phyloP scores from a whole-genome alignment of 2,797 vertebrate genomes.

The Cossypha caffra region DNA sequence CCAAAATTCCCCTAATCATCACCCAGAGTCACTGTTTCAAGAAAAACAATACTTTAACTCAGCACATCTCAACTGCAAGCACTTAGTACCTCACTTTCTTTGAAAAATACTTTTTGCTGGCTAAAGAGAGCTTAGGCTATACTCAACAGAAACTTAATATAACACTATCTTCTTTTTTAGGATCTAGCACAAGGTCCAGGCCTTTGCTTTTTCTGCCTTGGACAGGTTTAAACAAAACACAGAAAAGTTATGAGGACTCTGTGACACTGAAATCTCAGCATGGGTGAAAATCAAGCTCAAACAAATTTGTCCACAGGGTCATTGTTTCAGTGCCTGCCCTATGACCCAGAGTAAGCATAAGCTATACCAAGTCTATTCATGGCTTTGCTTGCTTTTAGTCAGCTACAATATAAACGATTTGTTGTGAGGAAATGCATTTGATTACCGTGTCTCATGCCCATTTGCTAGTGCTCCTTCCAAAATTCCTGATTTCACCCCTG shows the following conservation, averaged over 20 bases:
- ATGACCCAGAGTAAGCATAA: background rate
- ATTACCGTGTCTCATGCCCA: background rate
- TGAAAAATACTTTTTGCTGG: background rate
- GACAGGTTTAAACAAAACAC: background rate
- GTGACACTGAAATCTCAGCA: background rate
- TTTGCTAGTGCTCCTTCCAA: background rate
- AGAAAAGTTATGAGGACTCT: background rate
- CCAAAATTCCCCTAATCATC: background rate
- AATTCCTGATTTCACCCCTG: background rate
- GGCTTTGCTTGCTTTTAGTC: background rate
- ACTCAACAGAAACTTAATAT: fast-evolving
- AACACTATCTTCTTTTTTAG: background rate
- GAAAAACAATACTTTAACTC: background rate
- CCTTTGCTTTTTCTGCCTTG: background rate
- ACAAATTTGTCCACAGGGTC: background rate
- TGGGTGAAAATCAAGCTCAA: background rate
- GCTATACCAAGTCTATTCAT: background rate
- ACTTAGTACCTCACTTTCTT: background rate
- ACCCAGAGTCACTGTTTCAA: background rate
- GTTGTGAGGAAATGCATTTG: background rate
- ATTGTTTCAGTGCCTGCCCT: background rate
- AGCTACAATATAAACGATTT: background rate
- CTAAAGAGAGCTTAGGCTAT: background rate
- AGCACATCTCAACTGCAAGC: background rate
- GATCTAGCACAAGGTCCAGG: background rate